phyloP scores from a whole-genome alignment of 1,140 invertebrate genomes.

The Drosophila lowei region DNA sequence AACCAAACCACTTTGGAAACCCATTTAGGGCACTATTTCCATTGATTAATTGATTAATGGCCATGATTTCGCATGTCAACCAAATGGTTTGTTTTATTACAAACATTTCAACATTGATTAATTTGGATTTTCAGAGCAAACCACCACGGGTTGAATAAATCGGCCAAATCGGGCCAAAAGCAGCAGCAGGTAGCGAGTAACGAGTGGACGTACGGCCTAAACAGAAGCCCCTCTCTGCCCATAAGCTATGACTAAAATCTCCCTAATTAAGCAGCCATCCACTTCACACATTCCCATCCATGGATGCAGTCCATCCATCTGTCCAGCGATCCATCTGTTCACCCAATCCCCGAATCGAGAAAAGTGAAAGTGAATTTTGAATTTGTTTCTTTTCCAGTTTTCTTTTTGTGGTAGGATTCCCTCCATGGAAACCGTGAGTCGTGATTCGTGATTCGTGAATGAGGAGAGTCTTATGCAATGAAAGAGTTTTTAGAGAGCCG shows the following conservation, averaged over 20 bases:
- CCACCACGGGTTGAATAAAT: conserved; percentile 29
- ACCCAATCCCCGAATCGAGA: conserved; percentile 38
- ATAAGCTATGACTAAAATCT: conserved; percentile 7
- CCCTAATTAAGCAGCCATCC: conserved; percentile 48
- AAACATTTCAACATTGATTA: conserved; percentile 61
- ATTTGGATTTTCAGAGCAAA: conserved; percentile 39
- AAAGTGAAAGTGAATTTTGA: conserved; percentile 69
- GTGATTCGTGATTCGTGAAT: no score
- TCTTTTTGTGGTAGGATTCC: conserved; percentile 22
- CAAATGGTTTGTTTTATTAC: conserved; percentile 53
- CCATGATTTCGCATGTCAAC: conserved; percentile 46
- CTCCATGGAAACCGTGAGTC: neutral
- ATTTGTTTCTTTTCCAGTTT: conserved; percentile 1
- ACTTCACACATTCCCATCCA: conserved; percentile 12
- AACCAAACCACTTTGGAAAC: no score
- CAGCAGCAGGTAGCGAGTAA: conserved; percentile 15
- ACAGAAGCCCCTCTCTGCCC: conserved; percentile 42
- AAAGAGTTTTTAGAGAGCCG: no score
- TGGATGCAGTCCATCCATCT: no score
- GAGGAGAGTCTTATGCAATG: conserved; percentile 34
- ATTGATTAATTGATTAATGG: conserved; percentile 37
- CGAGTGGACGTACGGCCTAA: conserved; percentile 31
- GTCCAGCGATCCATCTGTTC: no score
- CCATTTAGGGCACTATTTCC: conserved; percentile 32
- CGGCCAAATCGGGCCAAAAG: conserved; percentile 47